Base-by-base conservation (phyloP, 2,797 vertebrate species). In the Microctenopoma steveboyesi region DNA sequence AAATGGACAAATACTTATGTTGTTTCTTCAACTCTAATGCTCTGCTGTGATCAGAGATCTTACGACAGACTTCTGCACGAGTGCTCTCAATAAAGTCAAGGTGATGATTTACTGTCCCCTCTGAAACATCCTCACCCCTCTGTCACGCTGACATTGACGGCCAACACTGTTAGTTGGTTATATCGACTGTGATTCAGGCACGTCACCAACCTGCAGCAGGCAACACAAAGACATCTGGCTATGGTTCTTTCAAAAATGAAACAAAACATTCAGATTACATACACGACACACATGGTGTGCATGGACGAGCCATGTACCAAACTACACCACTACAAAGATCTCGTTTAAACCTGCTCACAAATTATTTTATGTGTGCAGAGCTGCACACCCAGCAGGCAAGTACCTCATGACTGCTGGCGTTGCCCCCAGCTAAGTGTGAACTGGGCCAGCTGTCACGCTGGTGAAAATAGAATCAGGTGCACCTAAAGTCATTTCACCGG, bases 401-500 rank as follows among this genome's bases (percentile, higher is more conserved):
- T 49, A 15, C 72, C 76, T 84, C 69, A 73, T 82, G 54, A 81
- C 82, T 85, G 75, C 79, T 83, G 86, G 86, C 77, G 33, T 14
- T 68, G 78, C 83, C 83, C 83, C 76, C 68, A 89, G 83, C 83
- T 79, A 75, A 79, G 79, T 87, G 79, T 59, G 14, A 79, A 75
- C 67, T 3, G 28, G 77, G 67, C 83, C 86, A 82, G 83, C 84
- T 90, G 88, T 78, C 86, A 88, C 3, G 69, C 74, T 79, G 73
- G 60, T n/a, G 82, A 74, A 86, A 83, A 84, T 79, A 79, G 68
- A 79, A 81, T 87, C 80, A 81, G 72, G 77, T 27, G 37, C 74
- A 81, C 79, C 83, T 85, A 73, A 90, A 85, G 83, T 75, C 74
- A 78, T 88, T 87, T 87, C 50, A 72, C 56, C 62, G 61, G 53